These are phyloP conservation scores for Oreocharis arfaki DNA, from an alignment of 2,113 vertebrate genomes.

Conservation along the genomic window DNA sequence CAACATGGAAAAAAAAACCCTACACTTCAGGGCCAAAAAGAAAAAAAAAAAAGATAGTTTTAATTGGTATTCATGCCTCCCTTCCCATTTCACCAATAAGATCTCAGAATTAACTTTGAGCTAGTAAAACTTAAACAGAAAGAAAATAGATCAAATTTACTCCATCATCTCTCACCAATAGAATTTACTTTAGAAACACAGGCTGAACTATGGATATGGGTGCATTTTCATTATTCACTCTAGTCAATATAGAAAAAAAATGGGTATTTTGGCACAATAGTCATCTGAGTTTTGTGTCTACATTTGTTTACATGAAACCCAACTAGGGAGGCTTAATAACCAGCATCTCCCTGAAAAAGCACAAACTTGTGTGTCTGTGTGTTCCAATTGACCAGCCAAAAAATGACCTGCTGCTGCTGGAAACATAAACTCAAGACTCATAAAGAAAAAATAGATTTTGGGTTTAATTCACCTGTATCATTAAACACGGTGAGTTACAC, in stretches of 20 bases:
- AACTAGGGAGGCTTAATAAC: fast-evolving
- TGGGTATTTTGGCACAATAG: not conserved
- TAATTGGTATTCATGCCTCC: not conserved
- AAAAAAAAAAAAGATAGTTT: not conserved
- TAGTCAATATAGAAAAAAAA: not conserved
- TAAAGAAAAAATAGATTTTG: not conserved
- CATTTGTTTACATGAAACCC: not conserved
- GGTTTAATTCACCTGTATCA: not conserved
- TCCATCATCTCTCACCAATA: not conserved
- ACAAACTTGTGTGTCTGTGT: not conserved
- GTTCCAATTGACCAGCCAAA: not conserved
- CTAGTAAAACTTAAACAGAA: not conserved
- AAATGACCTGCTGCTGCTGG: not conserved
- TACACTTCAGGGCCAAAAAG: not conserved
- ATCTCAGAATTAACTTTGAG: not conserved
- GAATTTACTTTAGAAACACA: not conserved
- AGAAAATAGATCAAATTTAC: not conserved
- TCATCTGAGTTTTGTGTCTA: not conserved
- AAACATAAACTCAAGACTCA: not conserved
- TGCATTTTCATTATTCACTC: not conserved
- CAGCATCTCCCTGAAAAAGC: not conserved
- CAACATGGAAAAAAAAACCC: not conserved
- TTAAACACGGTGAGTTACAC: not conserved
- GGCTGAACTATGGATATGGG: not conserved
- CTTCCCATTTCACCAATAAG: not conserved